Percentiles rank a stretch among this genome's conserved stretches.
phyloP scores from a whole-genome alignment of 2,113 vertebrate species.

The Hepsetus odoe region DNA sequence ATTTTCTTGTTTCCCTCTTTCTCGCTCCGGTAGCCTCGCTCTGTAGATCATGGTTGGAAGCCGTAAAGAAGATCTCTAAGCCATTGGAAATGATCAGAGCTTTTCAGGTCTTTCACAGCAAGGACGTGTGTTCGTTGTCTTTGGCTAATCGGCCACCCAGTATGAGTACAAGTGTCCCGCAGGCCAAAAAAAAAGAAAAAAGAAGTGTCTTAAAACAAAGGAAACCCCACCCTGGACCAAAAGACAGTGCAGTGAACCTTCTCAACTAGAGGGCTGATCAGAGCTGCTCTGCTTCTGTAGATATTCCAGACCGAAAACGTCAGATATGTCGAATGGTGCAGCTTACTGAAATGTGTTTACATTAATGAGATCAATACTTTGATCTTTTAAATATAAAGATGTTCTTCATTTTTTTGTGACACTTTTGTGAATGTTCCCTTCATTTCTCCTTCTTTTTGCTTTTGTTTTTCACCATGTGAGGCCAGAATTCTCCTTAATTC shows the following conservation, averaged over 20 bases:
- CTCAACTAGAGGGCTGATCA: neutral
- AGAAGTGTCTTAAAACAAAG: neutral
- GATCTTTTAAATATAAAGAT: neutral
- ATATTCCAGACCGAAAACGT: no score
- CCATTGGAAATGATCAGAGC: conserved; percentile 16
- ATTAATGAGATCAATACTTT: neutral
- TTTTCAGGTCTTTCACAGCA: neutral
- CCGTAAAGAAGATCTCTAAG: neutral
- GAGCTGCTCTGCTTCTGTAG: no score
- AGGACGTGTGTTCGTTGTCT: neutral
- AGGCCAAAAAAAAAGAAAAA: neutral
- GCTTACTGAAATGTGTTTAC: neutral
- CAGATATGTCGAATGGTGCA: neutral
- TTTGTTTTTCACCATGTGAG: neutral
- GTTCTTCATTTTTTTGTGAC: neutral
- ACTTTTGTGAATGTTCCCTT: neutral
- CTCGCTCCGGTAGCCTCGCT: neutral
- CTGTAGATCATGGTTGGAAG: no score
- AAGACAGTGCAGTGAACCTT: neutral
- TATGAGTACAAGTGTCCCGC: neutral
- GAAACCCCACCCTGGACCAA: neutral
- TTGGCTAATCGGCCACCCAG: neutral
- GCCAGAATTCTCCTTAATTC: neutral
- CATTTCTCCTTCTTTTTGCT: neutral
- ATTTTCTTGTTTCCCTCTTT: neutral